Conservation (phyloP, 1,140 invertebrate genomes). For the Mycetomoellerius zeteki region DNA sequence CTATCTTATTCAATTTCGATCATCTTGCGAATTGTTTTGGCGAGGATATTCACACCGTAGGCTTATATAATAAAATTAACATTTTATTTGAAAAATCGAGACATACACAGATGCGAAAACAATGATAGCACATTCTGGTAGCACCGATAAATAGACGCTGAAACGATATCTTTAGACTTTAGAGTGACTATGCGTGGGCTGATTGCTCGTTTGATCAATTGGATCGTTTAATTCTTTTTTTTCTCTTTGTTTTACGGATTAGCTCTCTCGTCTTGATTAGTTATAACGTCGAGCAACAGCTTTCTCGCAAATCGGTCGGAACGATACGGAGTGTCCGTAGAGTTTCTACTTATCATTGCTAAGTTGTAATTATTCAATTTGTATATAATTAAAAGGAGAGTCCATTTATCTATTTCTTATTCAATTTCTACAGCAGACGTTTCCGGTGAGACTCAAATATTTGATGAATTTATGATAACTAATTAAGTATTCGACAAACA, state of each 20-base stretch:
- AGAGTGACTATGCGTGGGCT: slow-evolving; percentile 64
- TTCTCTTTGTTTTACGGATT: neutral
- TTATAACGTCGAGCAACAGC: slow-evolving; percentile 31
- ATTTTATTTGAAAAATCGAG: slow-evolving; percentile 84
- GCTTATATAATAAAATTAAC: slow-evolving; percentile 78
- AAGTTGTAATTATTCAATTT: neutral
- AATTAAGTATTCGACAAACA: neutral
- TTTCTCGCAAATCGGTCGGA: slow-evolving; percentile 45
- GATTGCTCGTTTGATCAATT: slow-evolving; percentile 49
- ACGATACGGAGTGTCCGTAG: neutral
- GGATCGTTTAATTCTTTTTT: neutral
- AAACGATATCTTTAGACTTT: slow-evolving; percentile 68
- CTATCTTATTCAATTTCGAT: neutral
- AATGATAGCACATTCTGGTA: slow-evolving; percentile 82
- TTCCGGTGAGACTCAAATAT: neutral
- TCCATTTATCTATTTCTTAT: too few relatives aligned
- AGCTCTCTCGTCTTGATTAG: neutral
- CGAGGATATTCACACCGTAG: neutral
- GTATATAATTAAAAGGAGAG: too few relatives aligned
- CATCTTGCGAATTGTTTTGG: neutral
- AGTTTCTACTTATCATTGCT: neutral
- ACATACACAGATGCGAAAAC: slow-evolving; percentile 84
- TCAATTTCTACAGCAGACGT: neutral
- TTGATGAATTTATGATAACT: neutral
- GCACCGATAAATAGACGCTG: slow-evolving; percentile 79